Conservation (phyloP, 2,888 invertebrate species). For the Coecobrya sp. region DNA sequence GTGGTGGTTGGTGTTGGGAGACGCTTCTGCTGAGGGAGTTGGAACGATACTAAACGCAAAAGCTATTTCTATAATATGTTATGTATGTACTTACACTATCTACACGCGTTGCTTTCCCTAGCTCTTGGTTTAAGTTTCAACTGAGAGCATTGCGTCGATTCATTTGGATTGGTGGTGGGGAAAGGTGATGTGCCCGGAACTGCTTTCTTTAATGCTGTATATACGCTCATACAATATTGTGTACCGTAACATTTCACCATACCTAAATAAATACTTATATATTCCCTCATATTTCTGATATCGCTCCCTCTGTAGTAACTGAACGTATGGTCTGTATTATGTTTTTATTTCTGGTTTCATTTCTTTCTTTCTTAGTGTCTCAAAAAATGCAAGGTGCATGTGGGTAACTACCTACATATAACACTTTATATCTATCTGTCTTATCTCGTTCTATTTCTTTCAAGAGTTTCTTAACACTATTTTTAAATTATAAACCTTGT, state of each 20-base stretch:
- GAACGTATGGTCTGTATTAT: too few relatives aligned
- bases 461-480: too few relatives aligned
- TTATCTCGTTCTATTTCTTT: too few relatives aligned
- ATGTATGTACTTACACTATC: not conserved
- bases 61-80: not conserved
- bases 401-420: too few relatives aligned
- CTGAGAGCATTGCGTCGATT: conserved; percentile 49
- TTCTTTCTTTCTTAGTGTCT: too few relatives aligned
- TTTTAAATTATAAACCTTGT: too few relatives aligned
- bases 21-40: conserved; percentile 45
- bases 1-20: conserved; percentile 10
- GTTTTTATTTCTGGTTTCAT: too few relatives aligned
- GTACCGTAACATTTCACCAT: not conserved
- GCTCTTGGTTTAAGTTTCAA: not conserved
- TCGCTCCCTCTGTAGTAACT: too few relatives aligned
- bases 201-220: not conserved
- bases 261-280: too few relatives aligned
- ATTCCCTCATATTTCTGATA: too few relatives aligned
- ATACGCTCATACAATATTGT: not conserved
- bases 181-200: conserved; percentile 17
- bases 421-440: too few relatives aligned
- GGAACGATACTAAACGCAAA: conserved; percentile 19
- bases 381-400: too few relatives aligned
- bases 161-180: conserved; percentile 9
- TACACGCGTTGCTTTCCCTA: not conserved